Evolutionary conservation across 2,797 vertebrate genomes (phyloP).

Genomic region (Artibeus lituratus): DNA sequence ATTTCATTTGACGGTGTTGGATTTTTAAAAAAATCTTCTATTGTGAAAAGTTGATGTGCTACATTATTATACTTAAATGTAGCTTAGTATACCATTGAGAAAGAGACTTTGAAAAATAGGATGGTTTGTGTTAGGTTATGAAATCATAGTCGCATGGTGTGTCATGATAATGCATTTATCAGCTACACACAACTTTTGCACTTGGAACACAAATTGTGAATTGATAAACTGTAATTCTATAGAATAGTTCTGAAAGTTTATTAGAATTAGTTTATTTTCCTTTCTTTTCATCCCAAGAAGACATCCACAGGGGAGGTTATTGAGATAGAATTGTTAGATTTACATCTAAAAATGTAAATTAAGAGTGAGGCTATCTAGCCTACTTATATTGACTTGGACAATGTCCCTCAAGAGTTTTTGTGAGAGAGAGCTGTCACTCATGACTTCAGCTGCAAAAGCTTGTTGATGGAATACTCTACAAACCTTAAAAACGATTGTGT

Average conservation of each 20-base stretch:
- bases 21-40: not conserved
- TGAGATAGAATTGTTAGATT: not conserved
- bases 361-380: not conserved
- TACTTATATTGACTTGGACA: not conserved
- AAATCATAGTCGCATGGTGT: not conserved
- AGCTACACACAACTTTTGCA: not conserved
- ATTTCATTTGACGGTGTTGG: not conserved
- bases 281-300: slow-evolving; percentile 1
- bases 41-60: not conserved
- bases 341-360: not conserved
- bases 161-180: slow-evolving; percentile 53
- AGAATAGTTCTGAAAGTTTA: slow-evolving; percentile 1
- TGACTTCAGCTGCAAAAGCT: not conserved
- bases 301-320: not conserved
- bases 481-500: slow-evolving; percentile 10
- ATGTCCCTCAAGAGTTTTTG: not conserved
- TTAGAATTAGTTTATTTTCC: slow-evolving; percentile 23
- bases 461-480: not conserved
- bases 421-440: not conserved
- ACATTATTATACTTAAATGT: not conserved
- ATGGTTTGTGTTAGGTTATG: not conserved
- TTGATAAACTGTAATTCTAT: not conserved
- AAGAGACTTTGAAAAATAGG: not conserved
- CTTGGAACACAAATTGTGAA: not conserved
- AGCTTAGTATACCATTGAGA: not conserved